Base-by-base conservation (phyloP, 2,113 vertebrate genomes). In the Sorex araneus region DNA sequence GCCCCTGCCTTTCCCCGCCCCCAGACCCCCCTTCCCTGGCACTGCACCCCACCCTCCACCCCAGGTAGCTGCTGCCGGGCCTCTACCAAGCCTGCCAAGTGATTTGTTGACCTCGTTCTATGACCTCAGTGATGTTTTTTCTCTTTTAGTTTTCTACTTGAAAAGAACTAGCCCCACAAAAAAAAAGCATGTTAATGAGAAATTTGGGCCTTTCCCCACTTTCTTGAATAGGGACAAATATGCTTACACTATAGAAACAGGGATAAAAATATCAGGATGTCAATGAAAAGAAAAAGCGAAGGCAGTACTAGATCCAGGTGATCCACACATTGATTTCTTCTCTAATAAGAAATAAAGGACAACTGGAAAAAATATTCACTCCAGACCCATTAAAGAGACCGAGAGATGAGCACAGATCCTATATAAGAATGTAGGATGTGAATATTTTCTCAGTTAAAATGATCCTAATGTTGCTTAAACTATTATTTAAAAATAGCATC, bases 131-230 rank as follows among this genome's bases (percentile, higher is more conserved):
- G 28, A 60, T 11, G 28, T 71, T 86, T 89, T 75, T 92, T 86
- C 21, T 23, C 40, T 66, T 23, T 60, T 0, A 0, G 13, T 63
- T 84, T 94, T 87, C 36, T 70, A 71, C 23, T 54, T 80, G 64
- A 85, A 92, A 88, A 75, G 50, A 85, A 88, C 11, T 40, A 32
- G 19, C 76, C 84, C 89, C 92, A 47, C 21, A 10, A 50, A 50
- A 47, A 11, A 18, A 54, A 60, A 23, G 50, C 63, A 83, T 47
- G 79, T 90, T 50, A 93, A 74, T 34, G 6, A 84, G 32, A 10
- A 54, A 0, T 80, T 93, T 89, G 47, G 28, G 84, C 30, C 45
- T 30, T 66, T 28, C 5, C 28, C 64, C 10, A 28, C 28, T 12
- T 3, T 28, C 64, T 66, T 23, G 47, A 50, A 13, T 50, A 9